Conservation (phyloP, 92 coral and sea anemone species). For the Palythoa grandiflora region DNA sequence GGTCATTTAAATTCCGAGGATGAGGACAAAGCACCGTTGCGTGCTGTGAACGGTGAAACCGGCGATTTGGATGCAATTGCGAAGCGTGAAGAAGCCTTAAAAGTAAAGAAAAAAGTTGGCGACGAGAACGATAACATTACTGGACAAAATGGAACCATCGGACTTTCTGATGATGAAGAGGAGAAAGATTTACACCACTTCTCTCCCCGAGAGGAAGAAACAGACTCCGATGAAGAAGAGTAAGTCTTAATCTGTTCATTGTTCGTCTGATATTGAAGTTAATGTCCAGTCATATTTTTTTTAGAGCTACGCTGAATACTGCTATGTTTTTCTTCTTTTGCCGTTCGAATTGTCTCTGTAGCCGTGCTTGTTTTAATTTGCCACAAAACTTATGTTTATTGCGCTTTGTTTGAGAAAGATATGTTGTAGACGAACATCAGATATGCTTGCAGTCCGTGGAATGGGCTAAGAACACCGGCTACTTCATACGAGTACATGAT, state of each 20-base stretch:
- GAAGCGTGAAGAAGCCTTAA: conserved; percentile 16
- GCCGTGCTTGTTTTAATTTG: neutral
- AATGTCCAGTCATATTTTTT: neutral
- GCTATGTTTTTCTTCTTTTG: neutral
- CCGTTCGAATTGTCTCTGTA: conserved; percentile 11
- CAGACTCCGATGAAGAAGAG: conserved; percentile 36
- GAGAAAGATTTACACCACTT: conserved; percentile 47
- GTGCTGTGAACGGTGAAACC: conserved; percentile 40
- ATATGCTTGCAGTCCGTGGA: neutral
- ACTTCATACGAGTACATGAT: conserved; percentile 1
- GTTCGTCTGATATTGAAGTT: neutral
- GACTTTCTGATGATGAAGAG: conserved; percentile 44
- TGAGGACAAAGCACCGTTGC: neutral
- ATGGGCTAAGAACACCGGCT: neutral
- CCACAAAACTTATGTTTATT: neutral
- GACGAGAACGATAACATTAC: conserved; percentile 25
- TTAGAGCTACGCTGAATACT: neutral
- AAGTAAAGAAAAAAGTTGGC: conserved; percentile 27
- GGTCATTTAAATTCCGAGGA: neutral
- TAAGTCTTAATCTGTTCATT: conserved; percentile 2
- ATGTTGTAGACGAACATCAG: neutral
- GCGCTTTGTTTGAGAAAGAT: neutral
- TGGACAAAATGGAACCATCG: conserved; percentile 15
- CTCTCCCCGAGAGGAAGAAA: conserved; percentile 40
- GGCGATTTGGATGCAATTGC: conserved; percentile 16